These are phyloP conservation scores for Limnephilus marmoratus DNA, from an alignment of 2,888 invertebrate genomes.

Conservation along the genomic window DNA sequence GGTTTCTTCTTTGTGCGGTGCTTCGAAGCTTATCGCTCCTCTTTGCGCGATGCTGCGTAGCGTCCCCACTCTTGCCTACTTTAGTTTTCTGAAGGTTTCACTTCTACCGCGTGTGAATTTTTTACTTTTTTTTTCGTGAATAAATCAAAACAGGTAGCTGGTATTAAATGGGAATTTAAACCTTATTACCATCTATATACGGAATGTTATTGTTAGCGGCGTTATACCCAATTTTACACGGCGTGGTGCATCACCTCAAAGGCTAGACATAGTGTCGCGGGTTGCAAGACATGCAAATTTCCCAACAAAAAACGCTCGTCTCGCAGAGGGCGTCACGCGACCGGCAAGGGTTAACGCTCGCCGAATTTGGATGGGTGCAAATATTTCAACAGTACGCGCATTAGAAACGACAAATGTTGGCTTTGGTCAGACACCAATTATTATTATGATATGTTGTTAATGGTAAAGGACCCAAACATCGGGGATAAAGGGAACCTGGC, in stretches of 20 bases:
- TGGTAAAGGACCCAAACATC: not conserved
- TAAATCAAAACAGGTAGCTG: no score
- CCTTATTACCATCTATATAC: no score
- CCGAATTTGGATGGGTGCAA: not conserved
- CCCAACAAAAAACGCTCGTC: not conserved
- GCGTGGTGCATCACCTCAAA: not conserved
- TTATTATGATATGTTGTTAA: not conserved
- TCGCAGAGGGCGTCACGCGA: not conserved
- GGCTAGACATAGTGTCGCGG: not conserved
- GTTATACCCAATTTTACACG: not conserved
- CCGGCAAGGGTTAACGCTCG: not conserved
- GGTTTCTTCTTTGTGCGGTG: no score
- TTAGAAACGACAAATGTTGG: not conserved
- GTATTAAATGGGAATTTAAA: no score
- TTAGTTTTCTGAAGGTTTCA: no score
- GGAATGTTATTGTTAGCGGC: no score
- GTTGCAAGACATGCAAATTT: not conserved
- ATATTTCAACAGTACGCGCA: not conserved
- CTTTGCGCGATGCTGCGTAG: no score
- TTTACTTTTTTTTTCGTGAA: no score
- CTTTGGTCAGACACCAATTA: not conserved
- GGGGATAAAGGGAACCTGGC: not conserved
- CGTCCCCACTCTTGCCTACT: no score
- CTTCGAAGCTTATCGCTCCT: no score
- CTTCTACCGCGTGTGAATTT: no score